Evolutionary conservation across 2,797 vertebrate genomes (phyloP).

Genomic region (Emydoidea blandingii): DNA sequence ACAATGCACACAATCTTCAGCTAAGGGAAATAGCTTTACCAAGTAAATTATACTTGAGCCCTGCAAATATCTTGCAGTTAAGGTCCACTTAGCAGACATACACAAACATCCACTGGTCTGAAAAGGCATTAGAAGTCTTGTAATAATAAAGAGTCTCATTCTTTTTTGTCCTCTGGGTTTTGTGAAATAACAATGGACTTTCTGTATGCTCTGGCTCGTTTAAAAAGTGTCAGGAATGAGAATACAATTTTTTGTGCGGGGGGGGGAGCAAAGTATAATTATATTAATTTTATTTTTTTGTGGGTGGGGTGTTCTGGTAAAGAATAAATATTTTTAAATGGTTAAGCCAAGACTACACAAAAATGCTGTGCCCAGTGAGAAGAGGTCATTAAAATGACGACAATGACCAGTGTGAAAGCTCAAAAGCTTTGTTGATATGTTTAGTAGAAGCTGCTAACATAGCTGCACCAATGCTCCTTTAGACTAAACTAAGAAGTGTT

Average conservation of each 20-base stretch:
- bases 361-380: conserved; percentile 17
- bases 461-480: conserved; percentile 17
- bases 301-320: conserved; percentile 15
- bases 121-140: conserved; percentile 70
- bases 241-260: conserved; percentile 39
- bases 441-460: conserved; percentile 66
- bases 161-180: conserved; percentile 75
- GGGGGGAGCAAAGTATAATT: conserved; percentile 42
- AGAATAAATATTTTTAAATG: conserved; percentile 53
- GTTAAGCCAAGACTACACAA: conserved; percentile 51
- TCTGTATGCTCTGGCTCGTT: conserved; percentile 68
- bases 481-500: not conserved
- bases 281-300: not conserved
- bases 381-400: conserved; percentile 56
- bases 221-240: conserved; percentile 64
- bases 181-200: conserved; percentile 77
- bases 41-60: conserved; percentile 58
- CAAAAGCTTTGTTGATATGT: conserved; percentile 44
- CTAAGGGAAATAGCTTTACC: conserved; percentile 36
- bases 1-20: conserved; percentile 35
- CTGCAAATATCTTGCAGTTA: conserved; percentile 66
- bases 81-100: conserved; percentile 72
- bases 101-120: conserved; percentile 65
- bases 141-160: conserved; percentile 75
- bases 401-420: not conserved